Evolutionary conservation across 2,113 vertebrate genomes (phyloP), one percentile per base, ranked within the genome.

Genomic region (Gulo gulo): DNA sequence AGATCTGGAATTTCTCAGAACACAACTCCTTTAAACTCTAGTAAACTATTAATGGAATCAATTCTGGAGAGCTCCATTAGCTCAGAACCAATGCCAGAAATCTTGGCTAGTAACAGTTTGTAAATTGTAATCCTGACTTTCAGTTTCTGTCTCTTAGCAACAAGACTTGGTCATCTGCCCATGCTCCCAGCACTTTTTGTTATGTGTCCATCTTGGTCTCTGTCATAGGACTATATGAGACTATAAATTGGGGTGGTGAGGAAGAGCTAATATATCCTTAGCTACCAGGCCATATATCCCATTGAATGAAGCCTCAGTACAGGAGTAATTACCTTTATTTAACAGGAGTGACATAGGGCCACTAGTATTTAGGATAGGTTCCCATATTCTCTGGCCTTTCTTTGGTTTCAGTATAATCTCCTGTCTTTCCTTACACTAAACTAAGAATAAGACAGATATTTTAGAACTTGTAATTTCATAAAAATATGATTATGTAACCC

Each of bases 91-190:
- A 55, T 80, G 83, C 87, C 94, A 97, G 55, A 89, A 98, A 97
- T 82, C 65, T 92, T 92, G 67, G 83, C 90, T 83, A 90, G 71
- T 95, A 83, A 83, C 26, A 65, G 97, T 96, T 97, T 80, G 45
- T 97, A 97, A 96, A 95, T 95, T 87, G 69, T 80, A 94, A 94
- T 97, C 74, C 95, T 90, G 92, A 80, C 59, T 86, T 98, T 94
- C 69, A 95, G 65, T 93, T 86, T 96, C 47, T 61, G 31, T 97
- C 74, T 95, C 92, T 92, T 96, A 97, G 96, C 87, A 97, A 94
- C 55, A 94, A 95, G 21, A 7, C 55, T 69, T 87, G 79, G 67
- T 95, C 26, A 52, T 79, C 26, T 87, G 90, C 87, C 83, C 26
- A 71, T 29, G n/a, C 14, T 87, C 61, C 50, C 10, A 14, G 13